Evolutionary conservation across 2,888 invertebrate genomes (phyloP).

Genomic region (Drosophila paramelanica): DNA sequence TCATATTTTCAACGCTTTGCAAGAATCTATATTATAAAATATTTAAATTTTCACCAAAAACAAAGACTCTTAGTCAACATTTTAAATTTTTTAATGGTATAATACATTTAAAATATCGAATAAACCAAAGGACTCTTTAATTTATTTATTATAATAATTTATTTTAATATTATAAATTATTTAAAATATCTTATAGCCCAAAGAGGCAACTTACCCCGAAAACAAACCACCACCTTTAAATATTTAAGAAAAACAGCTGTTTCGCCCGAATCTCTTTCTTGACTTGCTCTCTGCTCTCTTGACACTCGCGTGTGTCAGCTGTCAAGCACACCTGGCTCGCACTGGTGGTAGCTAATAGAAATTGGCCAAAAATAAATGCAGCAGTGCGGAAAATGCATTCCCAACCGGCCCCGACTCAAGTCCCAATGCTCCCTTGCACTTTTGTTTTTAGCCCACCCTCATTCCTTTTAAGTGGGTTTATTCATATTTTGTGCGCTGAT

Average conservation of each 20-base stretch:
- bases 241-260: conserved; percentile 25
- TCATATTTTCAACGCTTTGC: too few relatives aligned
- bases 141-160: too few relatives aligned
- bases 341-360: conserved; percentile 16
- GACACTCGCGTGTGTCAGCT: conserved; percentile 25
- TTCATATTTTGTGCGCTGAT: neutral
- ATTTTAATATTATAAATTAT: neutral
- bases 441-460: neutral
- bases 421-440: neutral
- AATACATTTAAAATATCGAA: too few relatives aligned
- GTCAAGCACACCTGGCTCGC: conserved; percentile 21
- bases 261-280: conserved; percentile 2
- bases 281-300: neutral
- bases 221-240: conserved; percentile 2
- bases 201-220: neutral
- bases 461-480: conserved; percentile 11
- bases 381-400: neutral
- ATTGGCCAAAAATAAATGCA: neutral
- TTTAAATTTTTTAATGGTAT: too few relatives aligned
- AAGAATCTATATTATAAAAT: too few relatives aligned
- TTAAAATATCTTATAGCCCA: neutral
- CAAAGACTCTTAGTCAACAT: too few relatives aligned
- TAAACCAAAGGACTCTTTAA: too few relatives aligned
- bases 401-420: neutral
- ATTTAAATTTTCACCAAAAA: too few relatives aligned